Base-by-base conservation (phyloP, 2,888 invertebrate genomes). In the Mycogona germanica region DNA sequence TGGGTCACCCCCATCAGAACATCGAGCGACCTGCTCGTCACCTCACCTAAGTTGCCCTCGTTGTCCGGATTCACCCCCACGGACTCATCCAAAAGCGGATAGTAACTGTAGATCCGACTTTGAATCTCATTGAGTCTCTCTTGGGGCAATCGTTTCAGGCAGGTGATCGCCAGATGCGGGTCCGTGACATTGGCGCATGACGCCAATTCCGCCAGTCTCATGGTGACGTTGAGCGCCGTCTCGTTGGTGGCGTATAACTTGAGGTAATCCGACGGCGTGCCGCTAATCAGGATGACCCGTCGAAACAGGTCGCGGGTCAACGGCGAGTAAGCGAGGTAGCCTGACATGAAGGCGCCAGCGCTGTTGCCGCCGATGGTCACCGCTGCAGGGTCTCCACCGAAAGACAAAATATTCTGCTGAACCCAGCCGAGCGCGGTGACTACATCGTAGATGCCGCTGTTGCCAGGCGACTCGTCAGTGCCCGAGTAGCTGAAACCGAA, bases 301-400 rank as follows among this genome's bases (percentile, higher is more conserved):
- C 53, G 58, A 49, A 63, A 63, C 21, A 63, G 49, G 17, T 56
- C 42, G 2, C 60, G 51, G 28, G 59, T 59, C 38, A 87, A 71
- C 2, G 88, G 87, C 28, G 86, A 86, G 38, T 88, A 72, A 49
- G 88, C 73, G 71, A 87, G 87, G 65, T 87, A 72, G 26, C 87
- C 86, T 12, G 95, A 89, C 29, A 91, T 87, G 14, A 87, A 89
- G 1, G 92, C 92, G 3, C 95, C 95, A 26, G 93, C 93, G 57
- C 89, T 91, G 71, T 95, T 93, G n/a, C 93, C 95, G 68, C 93
- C 92, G 46, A 96, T 72, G 5, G 87, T 83, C 49, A 92, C 81
- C 66, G 88, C 88, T 63, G 85, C 79, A 19, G 88, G 85, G 69
- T 89, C 88, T 2, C 92, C 92, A 25, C 89, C 91, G 67, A 91